These are phyloP conservation scores for Asteroscopus sphinx DNA, from an alignment of 2,888 invertebrate species.

Conservation along the genomic window DNA sequence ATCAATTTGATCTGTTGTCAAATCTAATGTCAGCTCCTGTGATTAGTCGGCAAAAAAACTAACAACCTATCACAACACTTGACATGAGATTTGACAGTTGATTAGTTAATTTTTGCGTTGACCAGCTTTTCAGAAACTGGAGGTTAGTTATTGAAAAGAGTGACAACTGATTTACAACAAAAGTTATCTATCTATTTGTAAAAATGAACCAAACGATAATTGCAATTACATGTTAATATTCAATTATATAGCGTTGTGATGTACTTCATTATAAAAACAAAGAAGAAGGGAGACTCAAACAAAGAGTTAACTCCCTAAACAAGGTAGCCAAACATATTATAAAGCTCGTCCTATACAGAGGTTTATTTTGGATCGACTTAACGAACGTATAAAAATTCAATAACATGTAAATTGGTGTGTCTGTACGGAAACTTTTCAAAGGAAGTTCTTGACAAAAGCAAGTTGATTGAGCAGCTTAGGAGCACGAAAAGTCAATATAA, in stretches of 20 bases:
- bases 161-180: no score
- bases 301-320: conserved; percentile 32
- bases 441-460: conserved; percentile 78
- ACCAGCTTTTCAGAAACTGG: no score
- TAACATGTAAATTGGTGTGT: conserved; percentile 88
- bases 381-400: conserved; percentile 88
- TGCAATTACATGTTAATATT: no score
- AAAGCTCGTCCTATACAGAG: conserved; percentile 27
- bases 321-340: conserved; percentile 43
- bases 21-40: no score
- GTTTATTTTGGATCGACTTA: conserved; percentile 71
- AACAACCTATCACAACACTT: no score
- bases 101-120: no score
- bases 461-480: conserved; percentile 76
- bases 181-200: no score
- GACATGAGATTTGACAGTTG: no score
- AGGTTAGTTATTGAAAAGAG: no score
- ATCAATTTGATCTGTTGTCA: no score
- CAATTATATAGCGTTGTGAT: background rate
- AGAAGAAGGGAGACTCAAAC: conserved; percentile 25
- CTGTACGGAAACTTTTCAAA: conserved; percentile 82
- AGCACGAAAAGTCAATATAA: conserved; percentile 53
- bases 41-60: no score
- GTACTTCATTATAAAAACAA: conserved; percentile 29
- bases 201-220: no score